Evolutionary conservation across 2,888 invertebrate genomes (phyloP).

Genomic region (Epiblema foenella): DNA sequence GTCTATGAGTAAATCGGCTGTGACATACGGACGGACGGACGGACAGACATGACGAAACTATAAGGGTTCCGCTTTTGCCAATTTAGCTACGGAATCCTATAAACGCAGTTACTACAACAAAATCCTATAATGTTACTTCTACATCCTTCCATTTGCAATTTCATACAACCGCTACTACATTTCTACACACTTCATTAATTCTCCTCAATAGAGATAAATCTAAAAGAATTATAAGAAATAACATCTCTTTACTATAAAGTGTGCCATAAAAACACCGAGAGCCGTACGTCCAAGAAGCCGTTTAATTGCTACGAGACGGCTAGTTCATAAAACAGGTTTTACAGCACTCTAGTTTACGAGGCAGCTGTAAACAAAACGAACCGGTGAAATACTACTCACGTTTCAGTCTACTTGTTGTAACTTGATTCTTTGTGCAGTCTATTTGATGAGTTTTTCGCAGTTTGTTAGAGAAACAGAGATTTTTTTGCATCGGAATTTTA

Average conservation of each 20-base stretch:
- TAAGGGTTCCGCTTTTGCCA: too few relatives aligned
- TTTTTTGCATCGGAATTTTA: too few relatives aligned
- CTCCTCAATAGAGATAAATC: background rate
- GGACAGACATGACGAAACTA: too few relatives aligned
- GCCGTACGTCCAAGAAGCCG: slow-evolving; percentile 14
- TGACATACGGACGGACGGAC: too few relatives aligned
- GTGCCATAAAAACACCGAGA: slow-evolving; percentile 8
- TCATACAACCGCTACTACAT: too few relatives aligned
- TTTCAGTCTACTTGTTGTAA: background rate
- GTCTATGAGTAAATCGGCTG: too few relatives aligned
- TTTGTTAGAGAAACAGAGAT: background rate
- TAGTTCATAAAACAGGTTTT: slow-evolving; percentile 30
- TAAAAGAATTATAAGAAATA: background rate
- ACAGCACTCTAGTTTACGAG: slow-evolving; percentile 28
- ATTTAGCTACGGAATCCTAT: too few relatives aligned
- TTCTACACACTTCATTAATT: too few relatives aligned
- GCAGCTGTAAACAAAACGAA: slow-evolving; percentile 24
- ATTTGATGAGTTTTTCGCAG: background rate
- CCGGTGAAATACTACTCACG: slow-evolving; percentile 4
- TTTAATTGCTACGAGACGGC: slow-evolving; percentile 9
- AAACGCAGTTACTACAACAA: too few relatives aligned
- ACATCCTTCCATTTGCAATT: too few relatives aligned
- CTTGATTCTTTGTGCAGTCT: background rate
- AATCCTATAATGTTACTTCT: too few relatives aligned
- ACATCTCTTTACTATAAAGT: slow-evolving; percentile 9